Base-by-base conservation (phyloP, 2,113 vertebrate genomes). In the Columbina picui region DNA sequence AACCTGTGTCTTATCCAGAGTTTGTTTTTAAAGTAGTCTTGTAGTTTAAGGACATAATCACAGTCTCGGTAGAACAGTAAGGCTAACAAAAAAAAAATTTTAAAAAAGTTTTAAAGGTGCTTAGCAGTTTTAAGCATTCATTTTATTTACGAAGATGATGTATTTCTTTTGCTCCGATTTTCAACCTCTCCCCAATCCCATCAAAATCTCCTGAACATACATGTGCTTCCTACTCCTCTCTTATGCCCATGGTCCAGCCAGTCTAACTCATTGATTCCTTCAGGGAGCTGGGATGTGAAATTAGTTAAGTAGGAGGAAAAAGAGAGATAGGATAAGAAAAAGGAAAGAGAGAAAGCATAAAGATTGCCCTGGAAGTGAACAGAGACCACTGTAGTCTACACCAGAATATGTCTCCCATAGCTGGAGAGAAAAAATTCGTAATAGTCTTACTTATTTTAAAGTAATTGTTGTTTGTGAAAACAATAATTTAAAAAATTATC, bases 41-140 rank as follows among this genome's bases (percentile, higher is more conserved):
- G 27, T 21, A 14, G 13, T 47, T 89, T 60, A 56, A 47, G 12
- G 52, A 34, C 19, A 29, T 27, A 41, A 41, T 36, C 52, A 55
- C 20, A 55, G 22, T 47, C 6, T 53, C 16, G 39, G 14, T 26
- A 43, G 2, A 65, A 70, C 4, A 3, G 4, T 43, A 57, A 82
- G 4, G 11, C n/a, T 27, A 5, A 10, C 38, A 45, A 43, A 14
- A 50, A 50, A 50, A 8, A 3, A 76, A 21, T n/a, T n/a, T n/a
- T n/a, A 32, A 12, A 23, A 47, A 45, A 6, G 0, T 0, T 32
- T 49, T 9, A 29, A 61, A 74, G 6, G 15, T 1, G 1, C 38
- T 32, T 75, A 57, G 2, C 7, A 0, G 1, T 87, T 81, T 90
- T 14, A 65, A 56, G 6, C 1, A 41, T 52, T 36, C 21, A n/a